Evolutionary conservation across 2,113 vertebrate species (phyloP), one percentile per base, ranked within the genome.

Genomic region (Carlito syrichta): DNA sequence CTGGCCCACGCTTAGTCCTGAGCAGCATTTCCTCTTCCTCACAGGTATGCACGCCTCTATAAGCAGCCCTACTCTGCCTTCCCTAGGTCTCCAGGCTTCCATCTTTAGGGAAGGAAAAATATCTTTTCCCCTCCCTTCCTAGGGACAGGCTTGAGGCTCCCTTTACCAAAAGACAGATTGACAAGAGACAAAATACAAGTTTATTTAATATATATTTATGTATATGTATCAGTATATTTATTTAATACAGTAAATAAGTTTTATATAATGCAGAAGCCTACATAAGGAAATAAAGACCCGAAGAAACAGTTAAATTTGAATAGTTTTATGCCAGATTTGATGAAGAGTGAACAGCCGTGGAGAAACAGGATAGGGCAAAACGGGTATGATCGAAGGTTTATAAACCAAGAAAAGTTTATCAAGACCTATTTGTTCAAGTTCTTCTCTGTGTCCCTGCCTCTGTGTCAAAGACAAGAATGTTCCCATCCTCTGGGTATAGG

Each of bases 41-140:
- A 19, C 1, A 8, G 2, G 9, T 20, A 14, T 19, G 5, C 3
- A 10, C 14, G 60, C 11, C 10, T 45, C 13, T 20, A 12, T 35
- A 5, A 78, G 69, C 45, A 82, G 66, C 23, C 27, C 45, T 71
- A 27, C 3, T 84, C 6, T 52, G 40, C 60, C 43, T 40, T 78
- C 16, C 25, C 16, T 1, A 1, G 32, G 9, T 40, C 38, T 35
- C 38, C 14, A 35, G 32, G 25, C 32, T 38, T 68, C n/a, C 48
- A 56, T 84, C 38, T 69, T 25, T 68, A 5, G 11, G 9, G 27
- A 32, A 74, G 27, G 38, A 84, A 63, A 43, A 32, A 45, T 35
- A 4, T 23, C 5, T 58, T 50, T 50, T 62, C 52, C 66, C 66
- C 48, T 76, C 22, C 48, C 84, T 76, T 17, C 50, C 68, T 25